phyloP scores from a whole-genome alignment of 2,888 invertebrate species.

The Calliphora vomitoria region DNA sequence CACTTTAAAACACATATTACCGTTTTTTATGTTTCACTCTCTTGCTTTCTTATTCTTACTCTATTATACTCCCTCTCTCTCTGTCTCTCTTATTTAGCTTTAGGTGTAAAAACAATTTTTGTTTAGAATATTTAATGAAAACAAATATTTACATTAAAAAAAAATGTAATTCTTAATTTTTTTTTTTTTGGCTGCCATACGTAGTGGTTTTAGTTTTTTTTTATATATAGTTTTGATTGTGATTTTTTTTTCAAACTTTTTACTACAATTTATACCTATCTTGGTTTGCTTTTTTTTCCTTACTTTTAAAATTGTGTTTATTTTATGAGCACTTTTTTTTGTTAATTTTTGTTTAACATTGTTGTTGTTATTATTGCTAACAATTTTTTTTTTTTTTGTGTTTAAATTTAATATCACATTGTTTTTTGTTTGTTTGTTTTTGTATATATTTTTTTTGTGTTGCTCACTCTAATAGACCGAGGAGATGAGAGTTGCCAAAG shows the following conservation, averaged over 20 bases:
- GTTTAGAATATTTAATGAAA: conserved; percentile 29
- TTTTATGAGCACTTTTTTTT: conserved; percentile 6
- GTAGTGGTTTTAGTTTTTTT: conserved; percentile 5
- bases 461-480: conserved; percentile 3
- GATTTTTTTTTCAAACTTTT: conserved; percentile 9
- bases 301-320: conserved; percentile 7
- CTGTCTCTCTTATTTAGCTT: background rate
- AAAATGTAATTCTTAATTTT: background rate
- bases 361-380: background rate
- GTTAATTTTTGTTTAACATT: background rate
- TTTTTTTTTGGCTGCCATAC: background rate
- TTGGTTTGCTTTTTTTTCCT: background rate
- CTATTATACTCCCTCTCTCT: background rate
- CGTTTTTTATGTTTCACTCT: background rate
- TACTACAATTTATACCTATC: conserved; percentile 9
- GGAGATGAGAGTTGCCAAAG: conserved; percentile 19
- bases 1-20: too few relatives aligned
- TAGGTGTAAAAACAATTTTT: conserved; percentile 1
- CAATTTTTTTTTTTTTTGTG: background rate
- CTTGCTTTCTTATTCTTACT: background rate
- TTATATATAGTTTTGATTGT: too few relatives aligned
- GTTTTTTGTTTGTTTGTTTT: conserved; percentile 25
- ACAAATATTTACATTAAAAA: background rate
- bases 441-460: background rate
- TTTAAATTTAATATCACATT: conserved; percentile 18